Percentiles rank a stretch among this genome's conserved stretches.
These are phyloP conservation scores for Hyla sarda DNA, from an alignment of 2,113 vertebrate genomes.

Conservation along the genomic window DNA sequence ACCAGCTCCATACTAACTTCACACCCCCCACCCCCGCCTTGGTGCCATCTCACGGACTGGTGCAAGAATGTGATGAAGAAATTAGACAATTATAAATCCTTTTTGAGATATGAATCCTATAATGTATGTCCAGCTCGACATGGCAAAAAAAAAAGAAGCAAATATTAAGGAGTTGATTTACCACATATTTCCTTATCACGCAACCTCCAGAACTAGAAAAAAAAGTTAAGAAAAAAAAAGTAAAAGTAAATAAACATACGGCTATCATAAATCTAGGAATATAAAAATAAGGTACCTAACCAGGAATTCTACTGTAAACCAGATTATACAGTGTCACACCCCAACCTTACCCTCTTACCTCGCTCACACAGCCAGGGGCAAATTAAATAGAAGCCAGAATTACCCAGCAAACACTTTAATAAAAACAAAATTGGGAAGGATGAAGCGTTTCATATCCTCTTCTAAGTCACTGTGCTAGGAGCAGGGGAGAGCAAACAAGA, in stretches of 20 bases:
- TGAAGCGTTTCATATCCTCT: conserved; percentile 57
- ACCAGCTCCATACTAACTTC: neutral
- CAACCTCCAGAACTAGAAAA: neutral
- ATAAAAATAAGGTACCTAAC: neutral
- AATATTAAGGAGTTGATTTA: neutral
- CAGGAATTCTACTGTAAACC: too few relatives aligned
- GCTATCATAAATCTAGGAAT: neutral
- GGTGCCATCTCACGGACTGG: neutral
- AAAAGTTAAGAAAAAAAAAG: neutral
- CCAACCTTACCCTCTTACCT: conserved; percentile 7
- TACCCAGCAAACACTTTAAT: conserved; percentile 58
- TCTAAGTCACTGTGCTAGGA: conserved; percentile 49
- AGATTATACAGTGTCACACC: conserved; percentile 54
- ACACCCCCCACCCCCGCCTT: neutral
- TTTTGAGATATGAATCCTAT: neutral
- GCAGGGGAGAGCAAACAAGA: conserved; percentile 59
- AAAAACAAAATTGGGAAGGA: conserved; percentile 50
- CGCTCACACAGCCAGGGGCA: conserved; percentile 39
- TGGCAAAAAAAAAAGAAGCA: neutral
- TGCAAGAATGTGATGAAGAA: conserved; percentile 4
- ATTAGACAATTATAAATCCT: conserved; percentile 5
- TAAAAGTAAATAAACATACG: too few relatives aligned
- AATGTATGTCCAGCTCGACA: neutral
- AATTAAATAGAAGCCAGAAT: conserved; percentile 52
- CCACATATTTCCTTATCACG: neutral